A percentile compares a stretch with the other conserved stretches of the same genome.
Evolutionary conservation across 2,797 vertebrate species (phyloP).

Genomic region (Malurus leucopterus): DNA sequence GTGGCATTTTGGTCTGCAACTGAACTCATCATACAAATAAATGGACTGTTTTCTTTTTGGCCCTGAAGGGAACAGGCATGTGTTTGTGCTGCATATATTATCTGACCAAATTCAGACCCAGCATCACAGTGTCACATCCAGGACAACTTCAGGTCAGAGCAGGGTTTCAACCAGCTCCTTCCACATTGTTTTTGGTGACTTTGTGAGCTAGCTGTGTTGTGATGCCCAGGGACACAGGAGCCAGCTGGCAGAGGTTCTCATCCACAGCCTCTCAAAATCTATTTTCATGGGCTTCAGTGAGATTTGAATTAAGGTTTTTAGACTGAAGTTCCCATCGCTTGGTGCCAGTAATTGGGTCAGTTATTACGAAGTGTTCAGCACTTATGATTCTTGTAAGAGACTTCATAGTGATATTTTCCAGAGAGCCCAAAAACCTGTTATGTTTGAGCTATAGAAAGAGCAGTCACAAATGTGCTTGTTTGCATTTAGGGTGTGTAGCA

Average conservation of each 20-base stretch:
- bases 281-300: background rate
- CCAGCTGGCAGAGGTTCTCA: background rate
- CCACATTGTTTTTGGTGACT: background rate
- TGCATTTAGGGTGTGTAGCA: background rate
- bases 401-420: background rate
- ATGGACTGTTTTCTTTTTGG: constrained; percentile 12
- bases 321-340: background rate
- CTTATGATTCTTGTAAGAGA: background rate
- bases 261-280: background rate
- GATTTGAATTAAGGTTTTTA: constrained; percentile 14
- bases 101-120: background rate
- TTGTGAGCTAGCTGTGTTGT: background rate
- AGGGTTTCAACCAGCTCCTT: background rate
- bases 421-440: background rate
- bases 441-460: background rate
- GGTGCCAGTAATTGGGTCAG: background rate
- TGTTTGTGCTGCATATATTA: background rate
- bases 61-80: background rate
- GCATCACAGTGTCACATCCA: background rate
- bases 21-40: constrained; percentile 26
- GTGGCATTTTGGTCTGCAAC: constrained; percentile 22
- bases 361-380: background rate
- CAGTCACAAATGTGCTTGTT: background rate
- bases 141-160: constrained; percentile 1
- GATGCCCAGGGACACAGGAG: background rate